Conservation (phyloP, 2,113 vertebrate genomes). For the Arothron firmamentum region DNA sequence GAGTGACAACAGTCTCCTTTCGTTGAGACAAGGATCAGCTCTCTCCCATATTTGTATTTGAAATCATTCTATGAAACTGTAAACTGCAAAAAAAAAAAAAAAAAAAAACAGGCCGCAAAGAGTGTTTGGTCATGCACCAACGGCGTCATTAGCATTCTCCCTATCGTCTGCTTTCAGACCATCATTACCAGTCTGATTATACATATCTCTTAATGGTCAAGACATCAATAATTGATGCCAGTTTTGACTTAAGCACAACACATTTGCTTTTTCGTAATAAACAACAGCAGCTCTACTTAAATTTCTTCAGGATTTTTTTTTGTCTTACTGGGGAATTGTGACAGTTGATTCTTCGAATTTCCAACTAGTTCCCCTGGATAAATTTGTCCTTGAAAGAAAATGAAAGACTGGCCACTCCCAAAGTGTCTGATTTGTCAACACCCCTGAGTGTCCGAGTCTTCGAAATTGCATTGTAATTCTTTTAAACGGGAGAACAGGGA, state of each 20-base stretch:
- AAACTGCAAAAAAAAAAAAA: too few relatives aligned
- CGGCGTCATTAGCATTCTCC: not conserved
- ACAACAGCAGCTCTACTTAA: too few relatives aligned
- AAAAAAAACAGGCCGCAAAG: not conserved
- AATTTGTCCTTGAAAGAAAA: too few relatives aligned
- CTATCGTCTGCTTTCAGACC: not conserved
- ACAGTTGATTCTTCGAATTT: too few relatives aligned
- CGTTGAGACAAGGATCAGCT: not conserved
- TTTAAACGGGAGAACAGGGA: too few relatives aligned
- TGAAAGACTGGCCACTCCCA: too few relatives aligned
- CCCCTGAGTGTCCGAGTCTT: too few relatives aligned
- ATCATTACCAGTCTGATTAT: constrained; percentile 30
- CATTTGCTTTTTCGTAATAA: constrained; percentile 4
- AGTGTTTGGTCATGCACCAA: not conserved
- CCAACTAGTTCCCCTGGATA: too few relatives aligned
- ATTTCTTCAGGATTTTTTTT: too few relatives aligned
- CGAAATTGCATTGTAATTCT: too few relatives aligned
- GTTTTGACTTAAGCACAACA: constrained; percentile 14
- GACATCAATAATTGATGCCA: constrained; percentile 51
- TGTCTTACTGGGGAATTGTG: too few relatives aligned
- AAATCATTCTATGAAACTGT: not conserved
- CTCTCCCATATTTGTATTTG: not conserved
- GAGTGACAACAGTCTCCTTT: not conserved
- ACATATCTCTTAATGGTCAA: constrained; percentile 32
- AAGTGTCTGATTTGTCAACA: too few relatives aligned